Evolutionary conservation across 2,888 invertebrate genomes (phyloP), one percentile per base, ranked within the genome.

Genomic region (Heteromyza rotundicornis): DNA sequence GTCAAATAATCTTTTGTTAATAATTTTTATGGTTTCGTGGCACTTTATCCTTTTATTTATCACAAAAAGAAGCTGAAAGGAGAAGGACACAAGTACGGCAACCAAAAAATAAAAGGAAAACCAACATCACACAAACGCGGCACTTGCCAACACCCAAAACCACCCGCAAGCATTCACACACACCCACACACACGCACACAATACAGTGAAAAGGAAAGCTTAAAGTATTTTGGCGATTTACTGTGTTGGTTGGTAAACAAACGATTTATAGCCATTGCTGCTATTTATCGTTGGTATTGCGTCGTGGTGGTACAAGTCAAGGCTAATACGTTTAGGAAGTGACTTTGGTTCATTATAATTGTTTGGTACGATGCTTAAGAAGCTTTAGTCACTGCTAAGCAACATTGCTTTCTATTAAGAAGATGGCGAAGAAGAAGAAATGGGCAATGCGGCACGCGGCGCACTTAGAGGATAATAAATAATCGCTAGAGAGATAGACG

Each of bases 1-100:
- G n/a, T n/a, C n/a, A n/a, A n/a, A n/a, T n/a, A n/a, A n/a, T n/a
- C n/a, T n/a, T n/a, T n/a, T n/a, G 61, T 61, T 63, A 57, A 65
- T 63, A 61, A 63, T 63, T 61, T 65, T 63, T 65, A 65, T 63
- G 63, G 62, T 65, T 63, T 63, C 63, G 61, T 61, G 57, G 61
- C 53, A 53, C 16, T 63, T 60, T 54, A 63, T 62, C 63, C 53
- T 51, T 65, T 62, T 63, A 49, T 22, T 23, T 8, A 10, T 54
- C 47, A 32, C 44, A 56, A 16, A 52, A 17, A 32, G 10, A 49
- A 32, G 55, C 14, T 20, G 35, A n/a, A 20, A 40, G 44, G 51
- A 19, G 50, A 20, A 17, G 27, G 1, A 12, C 44, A 19, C 16
- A 49, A 35, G 32, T 40, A 23, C 20, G 23, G 14, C 14, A 14